phyloP scores from a whole-genome alignment of 37 sponge, comb jelly and placozoan genomes.

The Mnemiopsis leidyi region DNA sequence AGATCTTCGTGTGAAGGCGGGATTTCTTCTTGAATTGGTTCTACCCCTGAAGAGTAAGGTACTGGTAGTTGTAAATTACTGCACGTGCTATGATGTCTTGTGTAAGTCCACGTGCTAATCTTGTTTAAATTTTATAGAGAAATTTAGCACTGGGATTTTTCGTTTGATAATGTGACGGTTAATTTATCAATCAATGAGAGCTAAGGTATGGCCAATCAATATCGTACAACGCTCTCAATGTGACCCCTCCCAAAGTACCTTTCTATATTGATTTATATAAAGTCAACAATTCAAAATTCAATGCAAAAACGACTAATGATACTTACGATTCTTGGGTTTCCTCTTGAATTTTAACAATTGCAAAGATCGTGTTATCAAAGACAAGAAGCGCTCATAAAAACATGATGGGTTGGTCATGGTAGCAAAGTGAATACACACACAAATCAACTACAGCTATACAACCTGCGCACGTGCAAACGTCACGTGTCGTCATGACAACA shows the following conservation, averaged over 20 bases:
- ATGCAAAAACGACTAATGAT: too few relatives aligned
- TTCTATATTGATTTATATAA: too few relatives aligned
- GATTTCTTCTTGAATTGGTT: neutral
- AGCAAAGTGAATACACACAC: neutral
- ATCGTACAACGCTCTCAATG: too few relatives aligned
- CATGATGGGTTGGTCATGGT: slow-evolving; percentile 42
- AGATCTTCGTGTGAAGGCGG: neutral
- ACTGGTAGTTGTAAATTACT: too few relatives aligned
- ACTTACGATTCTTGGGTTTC: neutral
- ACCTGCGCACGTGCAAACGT: neutral
- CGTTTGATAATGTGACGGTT: too few relatives aligned
- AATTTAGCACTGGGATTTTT: too few relatives aligned
- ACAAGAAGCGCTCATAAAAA: slow-evolving; percentile 33
- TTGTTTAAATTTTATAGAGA: too few relatives aligned
- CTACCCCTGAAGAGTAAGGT: neutral
- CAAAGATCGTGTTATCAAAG: neutral
- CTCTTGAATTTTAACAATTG: neutral
- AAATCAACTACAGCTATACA: neutral
- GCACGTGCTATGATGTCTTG: neutral
- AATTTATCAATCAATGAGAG: too few relatives aligned
- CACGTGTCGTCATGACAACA: slow-evolving; percentile 45
- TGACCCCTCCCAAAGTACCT: too few relatives aligned
- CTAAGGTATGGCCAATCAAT: too few relatives aligned
- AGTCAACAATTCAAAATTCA: too few relatives aligned
- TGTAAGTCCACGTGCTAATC: too few relatives aligned